Percentiles rank a stretch among this genome's conserved stretches.
Evolutionary conservation across 2,113 vertebrate genomes (phyloP).

Genomic region (Corvus moneduloides): DNA sequence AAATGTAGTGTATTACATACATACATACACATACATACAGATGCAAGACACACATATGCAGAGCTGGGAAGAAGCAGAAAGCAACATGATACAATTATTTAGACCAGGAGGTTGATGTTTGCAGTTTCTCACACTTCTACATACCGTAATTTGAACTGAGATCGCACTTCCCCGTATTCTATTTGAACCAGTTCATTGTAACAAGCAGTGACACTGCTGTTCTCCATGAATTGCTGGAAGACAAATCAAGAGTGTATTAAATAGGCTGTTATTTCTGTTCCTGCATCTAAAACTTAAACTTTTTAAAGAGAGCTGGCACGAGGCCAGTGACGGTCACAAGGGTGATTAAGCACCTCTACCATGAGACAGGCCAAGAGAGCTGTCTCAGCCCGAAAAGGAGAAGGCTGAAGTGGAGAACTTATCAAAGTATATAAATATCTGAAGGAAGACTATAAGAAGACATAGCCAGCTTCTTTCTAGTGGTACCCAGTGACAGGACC

Average conservation of each 20-base stretch:
- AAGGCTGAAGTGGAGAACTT: background rate
- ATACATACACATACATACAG: background rate
- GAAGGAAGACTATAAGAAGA: background rate
- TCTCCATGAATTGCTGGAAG: slow-evolving; percentile 90
- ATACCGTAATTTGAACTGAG: slow-evolving; percentile 95
- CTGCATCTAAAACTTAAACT: background rate
- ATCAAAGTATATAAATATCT: background rate
- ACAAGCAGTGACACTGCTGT: slow-evolving; percentile 86
- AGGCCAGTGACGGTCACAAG: background rate
- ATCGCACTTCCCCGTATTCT: slow-evolving; percentile 90
- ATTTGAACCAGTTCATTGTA: slow-evolving; percentile 96
- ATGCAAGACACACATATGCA: background rate
- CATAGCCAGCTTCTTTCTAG: background rate
- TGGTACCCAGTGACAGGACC: background rate
- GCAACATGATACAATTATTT: background rate
- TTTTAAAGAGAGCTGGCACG: background rate
- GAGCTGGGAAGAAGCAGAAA: background rate
- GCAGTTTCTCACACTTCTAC: slow-evolving; percentile 24
- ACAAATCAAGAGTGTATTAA: slow-evolving; percentile 57
- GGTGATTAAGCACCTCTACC: background rate
- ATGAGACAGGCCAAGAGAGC: background rate
- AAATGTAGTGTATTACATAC: background rate
- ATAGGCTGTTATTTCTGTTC: background rate
- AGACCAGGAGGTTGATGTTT: background rate
- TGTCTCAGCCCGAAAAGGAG: background rate